Evolutionary conservation across 2,888 invertebrate genomes (phyloP), one percentile per base, ranked within the genome.

Genomic region (Chrysolina haemoptera): DNA sequence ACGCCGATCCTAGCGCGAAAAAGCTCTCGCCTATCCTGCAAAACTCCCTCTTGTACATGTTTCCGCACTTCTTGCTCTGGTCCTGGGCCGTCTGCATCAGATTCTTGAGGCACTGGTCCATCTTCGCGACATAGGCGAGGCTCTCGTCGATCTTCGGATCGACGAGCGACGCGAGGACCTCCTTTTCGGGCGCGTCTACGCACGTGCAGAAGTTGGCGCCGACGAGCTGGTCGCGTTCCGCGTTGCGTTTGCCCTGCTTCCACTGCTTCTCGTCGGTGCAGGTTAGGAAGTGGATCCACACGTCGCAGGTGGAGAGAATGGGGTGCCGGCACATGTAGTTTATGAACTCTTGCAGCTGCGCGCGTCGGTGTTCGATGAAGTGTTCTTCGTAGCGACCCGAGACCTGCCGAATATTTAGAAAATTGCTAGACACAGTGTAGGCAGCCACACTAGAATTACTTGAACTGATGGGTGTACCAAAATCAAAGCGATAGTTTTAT

Each of bases 281-380:
- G 1, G 97, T 97, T 66, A 99, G 92, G 87, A 99, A 99, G 87
- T 99, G 99, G 85, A 95, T 93, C 96, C 98, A 98, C 0, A 98
- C 98, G 80, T 96, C 95, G 84, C 94, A 94, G 81, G 93, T 93
- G 2, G 97, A 96, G 53, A 99, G 89, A 10, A 99, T 96, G 2
- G 99, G 99, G 90, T 99, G 99, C 71, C 96, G 91, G 86, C 98
- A 98, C 85, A 99, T 97, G 90, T 98, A 96, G 89, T 98, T 95
- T 2, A 99, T 95, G 91, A 99, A 99, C 83, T 97, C 94, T 87
- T 99, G 98, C 62, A 99, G 90, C 85, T 98, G 97, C 62, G 95
- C 94, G 86, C 98, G 93, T 70, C 99, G 92, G 85, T 97, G 96
- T 85, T 98, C 97, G 82, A 99, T 97, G 83, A 99, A 95, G 84